Base-by-base conservation (phyloP, 2,113 vertebrate species). In the Balaeniceps rex region DNA sequence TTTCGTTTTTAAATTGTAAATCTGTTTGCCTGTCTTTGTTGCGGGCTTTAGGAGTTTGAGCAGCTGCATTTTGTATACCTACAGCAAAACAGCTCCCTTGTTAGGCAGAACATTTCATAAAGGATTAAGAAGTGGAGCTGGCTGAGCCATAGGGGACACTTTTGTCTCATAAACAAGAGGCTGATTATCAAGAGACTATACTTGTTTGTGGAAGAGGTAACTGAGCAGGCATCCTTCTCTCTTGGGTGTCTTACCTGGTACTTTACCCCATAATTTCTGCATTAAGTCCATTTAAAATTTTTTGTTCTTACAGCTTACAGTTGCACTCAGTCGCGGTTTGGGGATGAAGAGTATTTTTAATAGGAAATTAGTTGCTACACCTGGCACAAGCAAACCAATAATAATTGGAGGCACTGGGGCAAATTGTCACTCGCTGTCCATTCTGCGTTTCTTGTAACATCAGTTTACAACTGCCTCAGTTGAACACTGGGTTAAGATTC, bases 161-260 rank as follows among this genome's bases (percentile, higher is more conserved):
- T 91, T 60, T 93, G 86, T 94, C 83, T 96, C 21, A 52, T 95
- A 97, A 98, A 97, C 97, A 98, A 97, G 96, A 96, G 69, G 51
- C 19, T 91, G 29, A 95, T 96, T 98, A 95, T 92, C 96, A 91
- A 96, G 97, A 91, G 97, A 94, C 90, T 74, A 11, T 34, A 29
- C 91, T 98, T 98, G 98, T 98, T 98, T 98, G 89, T 98, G 94
- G 86, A 75, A 95, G 83, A 96, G 76, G 90, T 94, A 95, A 86
- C 97, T 89, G 87, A 98, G 69, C 88, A 97, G 84, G 75, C 88
- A 95, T 98, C 70, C 81, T 96, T 97, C 79, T 97, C 98, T 83
- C 97, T 94, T 94, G 93, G 80, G 97, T 94, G 60, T 93, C 91
- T 97, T 91, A 93, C 74, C 57, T 91, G 66, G 31, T 95, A 49